Base-by-base conservation (phyloP, 2,797 vertebrate genomes). In the Microctenopoma stevenorrisi region DNA sequence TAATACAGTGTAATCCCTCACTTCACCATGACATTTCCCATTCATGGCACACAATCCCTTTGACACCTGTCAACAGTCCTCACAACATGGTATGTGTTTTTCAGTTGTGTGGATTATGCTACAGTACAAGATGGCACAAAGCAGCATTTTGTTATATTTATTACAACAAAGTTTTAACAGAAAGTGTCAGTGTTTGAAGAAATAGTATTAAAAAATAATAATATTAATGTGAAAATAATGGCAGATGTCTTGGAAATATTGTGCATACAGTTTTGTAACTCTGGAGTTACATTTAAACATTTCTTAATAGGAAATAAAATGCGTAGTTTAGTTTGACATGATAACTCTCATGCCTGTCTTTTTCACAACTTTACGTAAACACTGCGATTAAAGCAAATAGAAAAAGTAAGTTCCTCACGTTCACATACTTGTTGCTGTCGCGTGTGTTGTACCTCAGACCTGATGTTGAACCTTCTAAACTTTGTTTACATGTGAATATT, bases 1-100 rank as follows among this genome's bases (percentile, higher is more conserved):
- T 87, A 92, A 90, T 87, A 74, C 83, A 74, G 69, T 85, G 83
- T 90, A 92, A 92, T 91, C 82, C 86, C 79, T 84, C 61, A 64
- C 60, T 86, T 89, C 68, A 74, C 82, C 55, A 43, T 74, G 60
- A 78, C 82, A 82, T 89, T 89, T 74, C 66, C 76, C 68, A 74
- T 86, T 84, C 77, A 79, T 72, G 64, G 71, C 63, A 78, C 62
- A 79, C 83, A 89, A 87, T 89, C 84, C 73, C 81, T 76, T 57
- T 84, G 83, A 84, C 87, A 87, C 79, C 81, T 86, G 83, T 86
- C 82, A 84, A 37, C 64, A 51, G 48, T 56, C 57, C 69, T 47
- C n/a, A 75, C 61, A 84, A 84, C 66, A 64, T 14, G 25, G 42
- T 60, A 54, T 53, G 77, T 46, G 58, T 52, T 74, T 71, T 51